phyloP scores from a whole-genome alignment of 2,797 vertebrate species.

The Prunella strophiata region DNA sequence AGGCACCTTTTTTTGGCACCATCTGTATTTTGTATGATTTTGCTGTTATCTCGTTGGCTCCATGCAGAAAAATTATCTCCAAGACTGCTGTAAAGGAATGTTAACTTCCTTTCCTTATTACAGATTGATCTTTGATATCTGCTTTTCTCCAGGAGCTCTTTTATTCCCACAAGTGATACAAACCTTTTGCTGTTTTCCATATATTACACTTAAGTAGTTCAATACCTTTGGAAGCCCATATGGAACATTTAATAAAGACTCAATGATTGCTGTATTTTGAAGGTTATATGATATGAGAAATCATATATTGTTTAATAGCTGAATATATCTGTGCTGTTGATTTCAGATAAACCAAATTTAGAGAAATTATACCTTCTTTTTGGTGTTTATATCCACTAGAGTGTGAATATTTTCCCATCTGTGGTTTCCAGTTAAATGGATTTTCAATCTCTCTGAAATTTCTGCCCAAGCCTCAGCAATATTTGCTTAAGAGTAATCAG shows the following conservation, averaged over 20 bases:
- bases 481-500: constrained; percentile 65
- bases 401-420: constrained; percentile 41
- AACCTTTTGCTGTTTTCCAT: constrained; percentile 57
- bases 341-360: constrained; percentile 51
- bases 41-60: constrained; percentile 12
- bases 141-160: constrained; percentile 45
- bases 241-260: constrained; percentile 52
- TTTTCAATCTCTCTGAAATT: constrained; percentile 58
- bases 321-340: constrained; percentile 28
- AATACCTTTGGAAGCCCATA: constrained; percentile 29
- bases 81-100: constrained; percentile 2
- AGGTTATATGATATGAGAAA: constrained; percentile 29
- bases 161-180: constrained; percentile 58
- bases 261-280: constrained; percentile 22
- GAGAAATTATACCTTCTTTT: not conserved
- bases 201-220: constrained; percentile 41
- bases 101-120: constrained; percentile 50
- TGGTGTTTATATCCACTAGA: constrained; percentile 16
- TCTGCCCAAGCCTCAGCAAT: constrained; percentile 34
- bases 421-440: constrained; percentile 46
- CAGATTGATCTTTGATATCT: constrained; percentile 58
- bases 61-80: constrained; percentile 46
- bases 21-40: constrained; percentile 37
- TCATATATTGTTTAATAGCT: constrained; percentile 47
- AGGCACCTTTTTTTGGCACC: constrained; percentile 22